Base-by-base conservation (phyloP, 1,140 invertebrate species). In the Rhizoglyphus robini region DNA sequence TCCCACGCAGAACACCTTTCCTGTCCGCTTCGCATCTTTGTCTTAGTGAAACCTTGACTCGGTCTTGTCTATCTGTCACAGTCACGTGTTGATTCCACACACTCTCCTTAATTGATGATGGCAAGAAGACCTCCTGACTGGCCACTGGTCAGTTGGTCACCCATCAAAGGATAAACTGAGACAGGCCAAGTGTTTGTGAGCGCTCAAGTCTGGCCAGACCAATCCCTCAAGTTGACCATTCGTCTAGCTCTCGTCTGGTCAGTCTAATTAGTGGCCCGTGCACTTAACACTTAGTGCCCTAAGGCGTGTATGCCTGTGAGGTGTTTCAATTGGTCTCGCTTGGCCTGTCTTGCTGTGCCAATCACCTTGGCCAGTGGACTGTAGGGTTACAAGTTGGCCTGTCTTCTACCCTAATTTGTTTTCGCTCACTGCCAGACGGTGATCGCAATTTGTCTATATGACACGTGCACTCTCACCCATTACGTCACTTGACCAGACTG, bases 21-120 rank as follows among this genome's bases (percentile, higher is more conserved):
- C 51, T 54, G 8, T 20, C 51, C 20, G 51, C 20, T 32, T 54
- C 15, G 51, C 20, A 54, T 20, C 51, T 8, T 32, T 54, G 23
- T 54, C 51, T 54, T 32, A 54, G 51, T 54, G 8, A 54, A 23
- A 15, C 15, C 41, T 46, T 46, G n/a, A n/a, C 41, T 46, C 23
- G 5, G 20, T 27, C 31, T 32, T 54, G 8, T 54, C 15, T 8
- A 54, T 8, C 51, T 54, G 51, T 54, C 51, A 54, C 8, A 8
- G 31, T 54, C 51, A 54, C 31, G 51, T 54, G 51, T 54, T 54
- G 51, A 54, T 8, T 54, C 51, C 51, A 11, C 51, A 8, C 51
- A 8, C 20, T 41, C 36, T 27, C 23, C 15, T 20, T 32, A 8
- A 54, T 54, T 54, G 8, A 23, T 54, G 31, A 54, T 54, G 51